phyloP scores from a whole-genome alignment of 2,797 vertebrate genomes.

The Otolemur crassicaudatus region DNA sequence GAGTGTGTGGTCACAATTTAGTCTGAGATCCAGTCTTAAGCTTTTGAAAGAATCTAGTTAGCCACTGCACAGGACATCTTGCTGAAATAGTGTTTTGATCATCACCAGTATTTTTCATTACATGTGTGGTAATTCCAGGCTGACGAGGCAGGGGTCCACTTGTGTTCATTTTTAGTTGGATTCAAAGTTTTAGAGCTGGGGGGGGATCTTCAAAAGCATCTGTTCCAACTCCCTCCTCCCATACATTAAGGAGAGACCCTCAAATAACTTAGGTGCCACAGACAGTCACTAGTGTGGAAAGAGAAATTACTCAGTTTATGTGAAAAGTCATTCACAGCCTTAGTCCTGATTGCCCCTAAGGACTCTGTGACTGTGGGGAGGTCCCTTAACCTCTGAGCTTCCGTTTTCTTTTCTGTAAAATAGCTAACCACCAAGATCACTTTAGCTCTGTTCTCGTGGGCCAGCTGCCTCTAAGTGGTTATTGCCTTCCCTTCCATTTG shows the following conservation, averaged over 20 bases:
- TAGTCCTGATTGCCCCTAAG: not conserved
- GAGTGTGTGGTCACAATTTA: not conserved
- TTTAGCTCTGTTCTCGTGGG: not conserved
- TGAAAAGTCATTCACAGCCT: not conserved
- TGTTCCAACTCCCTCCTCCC: not conserved
- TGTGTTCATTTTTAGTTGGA: not conserved
- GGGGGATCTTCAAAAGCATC: slow-evolving; percentile 27
- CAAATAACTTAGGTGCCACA: not conserved
- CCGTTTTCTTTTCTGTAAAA: slow-evolving; percentile 33
- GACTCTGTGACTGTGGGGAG: not conserved
- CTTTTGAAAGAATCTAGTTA: not conserved
- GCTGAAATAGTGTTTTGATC: not conserved
- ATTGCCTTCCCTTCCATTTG: not conserved
- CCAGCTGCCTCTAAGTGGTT: not conserved
- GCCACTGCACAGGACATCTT: not conserved
- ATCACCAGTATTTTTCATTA: not conserved
- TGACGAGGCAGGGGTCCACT: not conserved
- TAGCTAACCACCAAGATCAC: not conserved
- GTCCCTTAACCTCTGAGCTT: not conserved
- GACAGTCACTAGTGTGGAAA: not conserved
- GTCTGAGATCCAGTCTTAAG: slow-evolving; percentile 14
- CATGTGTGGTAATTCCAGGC: not conserved
- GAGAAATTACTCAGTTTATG: not conserved
- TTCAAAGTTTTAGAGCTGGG: slow-evolving; percentile 24
- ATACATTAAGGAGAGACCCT: not conserved